Evolutionary conservation across 2,797 vertebrate species (phyloP).

Genomic region (Hyperoplus immaculatus): DNA sequence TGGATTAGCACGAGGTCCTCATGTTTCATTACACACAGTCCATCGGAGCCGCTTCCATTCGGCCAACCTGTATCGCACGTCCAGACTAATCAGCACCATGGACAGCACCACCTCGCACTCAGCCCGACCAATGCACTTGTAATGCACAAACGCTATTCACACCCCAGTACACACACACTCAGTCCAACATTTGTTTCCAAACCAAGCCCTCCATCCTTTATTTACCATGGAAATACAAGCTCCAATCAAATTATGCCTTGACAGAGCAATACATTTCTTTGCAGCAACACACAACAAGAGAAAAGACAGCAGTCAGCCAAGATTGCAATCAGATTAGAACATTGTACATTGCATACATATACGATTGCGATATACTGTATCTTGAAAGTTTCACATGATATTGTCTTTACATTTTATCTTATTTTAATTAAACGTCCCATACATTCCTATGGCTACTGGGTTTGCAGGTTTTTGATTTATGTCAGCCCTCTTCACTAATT

Average conservation of each 20-base stretch:
- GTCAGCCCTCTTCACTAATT: too few relatives aligned
- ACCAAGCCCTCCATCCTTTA: conserved; percentile 22
- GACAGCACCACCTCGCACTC: conserved; percentile 32
- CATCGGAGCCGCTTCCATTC: conserved; percentile 53
- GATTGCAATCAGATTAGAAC: too few relatives aligned
- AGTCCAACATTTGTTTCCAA: conserved; percentile 55
- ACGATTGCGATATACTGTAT: too few relatives aligned
- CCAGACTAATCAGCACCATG: conserved; percentile 47
- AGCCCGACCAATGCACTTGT: conserved; percentile 33
- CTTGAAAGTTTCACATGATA: background rate
- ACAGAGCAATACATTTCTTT: conserved; percentile 12
- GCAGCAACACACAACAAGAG: background rate
- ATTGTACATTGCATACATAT: too few relatives aligned
- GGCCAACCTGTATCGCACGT: conserved; percentile 30
- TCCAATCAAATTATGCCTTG: conserved; percentile 14
- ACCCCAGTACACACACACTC: conserved; percentile 27
- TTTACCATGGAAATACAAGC: conserved; percentile 16
- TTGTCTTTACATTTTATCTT: too few relatives aligned
- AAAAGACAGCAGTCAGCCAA: background rate
- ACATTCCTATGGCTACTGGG: too few relatives aligned
- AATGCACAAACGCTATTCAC: conserved; percentile 34
- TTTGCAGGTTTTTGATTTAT: too few relatives aligned
- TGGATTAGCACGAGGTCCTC: conserved; percentile 60
- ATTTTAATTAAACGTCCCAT: too few relatives aligned
- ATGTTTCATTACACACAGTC: conserved; percentile 58